Evolutionary conservation across 2,888 invertebrate species (phyloP), one percentile per base, ranked within the genome.

Genomic region (Myopa testacea): DNA sequence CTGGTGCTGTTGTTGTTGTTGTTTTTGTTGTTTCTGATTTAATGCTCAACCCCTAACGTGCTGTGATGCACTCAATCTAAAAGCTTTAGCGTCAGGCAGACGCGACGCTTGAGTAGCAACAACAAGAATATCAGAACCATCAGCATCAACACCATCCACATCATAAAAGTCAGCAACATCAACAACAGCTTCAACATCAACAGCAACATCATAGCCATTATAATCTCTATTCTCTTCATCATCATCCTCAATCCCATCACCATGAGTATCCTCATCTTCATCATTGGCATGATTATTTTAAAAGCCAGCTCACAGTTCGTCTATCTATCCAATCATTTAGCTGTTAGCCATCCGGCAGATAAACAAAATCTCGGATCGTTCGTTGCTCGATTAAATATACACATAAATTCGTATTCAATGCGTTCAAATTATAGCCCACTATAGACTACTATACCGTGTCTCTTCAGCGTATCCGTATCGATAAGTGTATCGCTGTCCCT

Each of bases 1-100:
- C 60, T 50, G 63, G n/a, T 74, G 79, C 50, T 78, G 62, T 34
- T 58, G 73, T 78, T 76, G 76, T 72, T 75, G 76, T 78, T 80
- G 77, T 78, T 75, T 38, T 70, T 70, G 62, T 76, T 70, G 65
- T 50, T 74, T 78, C 45, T 78, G 62, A 26, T 78, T 37, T 65
- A 34, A 26, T 55, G 12, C 37, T 14, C 52, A 70, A 37, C n/a
- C 37, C 34, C 52, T 34, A 52, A 19, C 52, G n/a, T 19, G 37
- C 55, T 14, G 37, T 7, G 55, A 70, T n/a, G 55, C 70, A 70
- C 8, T 70, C 34, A 70, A 70, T 52, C 37, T 52, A 58, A 70
- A 40, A 67, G 38, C 67, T 67, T 40, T 14, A 67, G 40, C 67
- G 67, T 37, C 67, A 67, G 67, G 6, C 40, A 67, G 67, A 67